Percentiles rank a stretch among this genome's conserved stretches.
Evolutionary conservation across 2,113 vertebrate genomes (phyloP).

Genomic region (Orycteropus afer): DNA sequence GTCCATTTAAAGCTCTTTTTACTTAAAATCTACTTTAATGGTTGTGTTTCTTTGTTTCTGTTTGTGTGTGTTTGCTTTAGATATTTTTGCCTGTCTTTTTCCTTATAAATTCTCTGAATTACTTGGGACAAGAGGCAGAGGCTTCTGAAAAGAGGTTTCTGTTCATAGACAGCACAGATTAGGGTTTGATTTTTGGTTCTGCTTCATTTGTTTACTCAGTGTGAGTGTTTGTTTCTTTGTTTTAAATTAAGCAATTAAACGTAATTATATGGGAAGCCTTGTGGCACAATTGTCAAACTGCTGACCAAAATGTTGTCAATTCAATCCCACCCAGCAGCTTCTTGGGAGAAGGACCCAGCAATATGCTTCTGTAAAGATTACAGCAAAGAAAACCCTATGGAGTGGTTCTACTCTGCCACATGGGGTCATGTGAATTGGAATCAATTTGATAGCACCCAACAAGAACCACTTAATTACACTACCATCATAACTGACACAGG

Average conservation of each 20-base stretch:
- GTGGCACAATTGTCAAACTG: not conserved
- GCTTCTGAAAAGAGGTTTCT: not conserved
- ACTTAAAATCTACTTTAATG: not conserved
- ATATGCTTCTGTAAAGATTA: not conserved
- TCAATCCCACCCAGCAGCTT: not conserved
- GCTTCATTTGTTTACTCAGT: not conserved
- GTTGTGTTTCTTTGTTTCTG: not conserved
- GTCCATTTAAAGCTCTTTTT: not conserved
- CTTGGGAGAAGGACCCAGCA: not conserved
- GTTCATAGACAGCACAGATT: not conserved
- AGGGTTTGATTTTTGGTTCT: not conserved
- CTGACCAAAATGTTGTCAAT: not conserved
- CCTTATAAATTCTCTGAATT: constrained; percentile 19
- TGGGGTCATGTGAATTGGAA: not conserved
- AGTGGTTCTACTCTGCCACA: not conserved
- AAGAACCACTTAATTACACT: not conserved
- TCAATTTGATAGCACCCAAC: not conserved
- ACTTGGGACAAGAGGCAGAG: not conserved
- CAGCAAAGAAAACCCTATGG: not conserved
- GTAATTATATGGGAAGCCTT: not conserved
- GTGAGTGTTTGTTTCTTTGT: not conserved
- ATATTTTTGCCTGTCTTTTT: not conserved
- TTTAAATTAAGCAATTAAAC: not conserved
- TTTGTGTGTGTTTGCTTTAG: not conserved
- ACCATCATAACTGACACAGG: not conserved